A percentile compares a stretch with the other conserved stretches of the same genome.
Evolutionary conservation across 2,888 invertebrate genomes (phyloP).

Genomic region (Sinotaia quadrata): DNA sequence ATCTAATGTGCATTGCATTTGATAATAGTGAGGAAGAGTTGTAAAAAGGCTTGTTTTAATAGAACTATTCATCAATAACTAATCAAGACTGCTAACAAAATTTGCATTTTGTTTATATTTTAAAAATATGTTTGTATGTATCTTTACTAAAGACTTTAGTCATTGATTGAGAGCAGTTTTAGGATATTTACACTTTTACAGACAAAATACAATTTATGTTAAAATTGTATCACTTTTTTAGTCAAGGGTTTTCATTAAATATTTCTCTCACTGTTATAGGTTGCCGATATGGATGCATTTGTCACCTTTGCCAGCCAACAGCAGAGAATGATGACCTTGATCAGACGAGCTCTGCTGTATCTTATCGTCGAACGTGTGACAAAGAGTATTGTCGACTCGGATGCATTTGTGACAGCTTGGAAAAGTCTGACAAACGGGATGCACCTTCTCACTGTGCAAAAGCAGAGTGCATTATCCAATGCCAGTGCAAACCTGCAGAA

Average conservation of each 20-base stretch:
- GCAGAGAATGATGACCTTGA: constrained; percentile 45
- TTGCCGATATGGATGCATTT: constrained; percentile 67
- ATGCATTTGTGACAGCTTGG: constrained; percentile 64
- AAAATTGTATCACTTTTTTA: neutral
- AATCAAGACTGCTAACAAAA: no score
- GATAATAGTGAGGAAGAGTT: no score
- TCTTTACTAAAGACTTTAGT: no score
- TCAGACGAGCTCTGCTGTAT: constrained; percentile 29
- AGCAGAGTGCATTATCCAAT: constrained; percentile 51
- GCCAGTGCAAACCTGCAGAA: constrained; percentile 27
- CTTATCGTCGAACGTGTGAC: constrained; percentile 45
- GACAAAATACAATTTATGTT: neutral
- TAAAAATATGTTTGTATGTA: no score
- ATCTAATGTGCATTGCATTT: no score
- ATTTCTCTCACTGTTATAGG: no score
- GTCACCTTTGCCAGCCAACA: constrained; percentile 54
- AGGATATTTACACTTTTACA: no score
- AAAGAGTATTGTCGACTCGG: constrained; percentile 67
- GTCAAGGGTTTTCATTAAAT: neutral
- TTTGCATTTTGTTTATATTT: no score
- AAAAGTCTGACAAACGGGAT: constrained; percentile 11
- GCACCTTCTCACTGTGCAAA: constrained; percentile 45
- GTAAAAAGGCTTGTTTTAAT: no score
- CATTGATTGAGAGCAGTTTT: no score
- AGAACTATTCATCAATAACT: no score